Conservation (phyloP, 2,113 vertebrate genomes). For the Bufo gargarizans region DNA sequence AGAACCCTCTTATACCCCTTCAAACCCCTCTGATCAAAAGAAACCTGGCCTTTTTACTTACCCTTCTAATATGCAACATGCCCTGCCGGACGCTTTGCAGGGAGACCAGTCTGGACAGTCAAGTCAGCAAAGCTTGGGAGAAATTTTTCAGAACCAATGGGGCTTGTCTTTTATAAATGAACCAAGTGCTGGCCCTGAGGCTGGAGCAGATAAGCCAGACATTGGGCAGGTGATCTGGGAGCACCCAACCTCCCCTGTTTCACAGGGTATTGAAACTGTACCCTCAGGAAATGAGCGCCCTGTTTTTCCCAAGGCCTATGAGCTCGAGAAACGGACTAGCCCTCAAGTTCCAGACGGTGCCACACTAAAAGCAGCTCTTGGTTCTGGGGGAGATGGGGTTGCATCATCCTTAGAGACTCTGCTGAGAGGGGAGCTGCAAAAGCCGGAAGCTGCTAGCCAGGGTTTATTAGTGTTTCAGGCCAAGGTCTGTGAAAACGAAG, state of each 20-base stretch:
- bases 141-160: constrained; percentile 99
- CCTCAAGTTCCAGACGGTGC: constrained; percentile 76
- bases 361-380: constrained; percentile 70
- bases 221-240: constrained; percentile 81
- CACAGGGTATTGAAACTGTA: constrained; percentile 79
- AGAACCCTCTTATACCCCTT: constrained; percentile 74
- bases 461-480: constrained; percentile 82
- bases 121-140: constrained; percentile 95
- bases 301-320: constrained; percentile 84
- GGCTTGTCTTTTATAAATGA: constrained; percentile 99
- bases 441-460: constrained; percentile 78
- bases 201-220: constrained; percentile 71
- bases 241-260: constrained; percentile 76
- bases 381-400: constrained; percentile 76
- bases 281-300: constrained; percentile 81
- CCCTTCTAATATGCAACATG: constrained; percentile 97
- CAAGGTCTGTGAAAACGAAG: constrained; percentile 87
- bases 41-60: constrained; percentile 96
- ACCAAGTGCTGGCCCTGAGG: constrained; percentile 87
- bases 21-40: constrained; percentile 82
- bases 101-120: constrained; percentile 87
- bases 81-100: constrained; percentile 85
- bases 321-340: constrained; percentile 92
- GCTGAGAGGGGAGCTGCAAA: constrained; percentile 78
- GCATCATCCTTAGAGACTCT: constrained; percentile 77